Evolutionary conservation across 2,888 invertebrate genomes (phyloP), one percentile per base, ranked within the genome.

Genomic region (Rhodophaea formosa): DNA sequence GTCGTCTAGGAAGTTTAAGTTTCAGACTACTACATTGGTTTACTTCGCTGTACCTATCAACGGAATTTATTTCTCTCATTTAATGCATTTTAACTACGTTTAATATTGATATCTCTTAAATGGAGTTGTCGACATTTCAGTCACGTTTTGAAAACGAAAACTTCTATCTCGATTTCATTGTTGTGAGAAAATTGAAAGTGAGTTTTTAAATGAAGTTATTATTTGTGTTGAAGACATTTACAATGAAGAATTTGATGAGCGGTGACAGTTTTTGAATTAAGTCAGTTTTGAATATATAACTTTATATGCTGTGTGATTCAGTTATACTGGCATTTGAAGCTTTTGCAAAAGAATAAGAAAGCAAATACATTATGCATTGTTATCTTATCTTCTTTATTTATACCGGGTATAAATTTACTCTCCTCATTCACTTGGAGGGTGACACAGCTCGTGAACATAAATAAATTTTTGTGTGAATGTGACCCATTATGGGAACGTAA

Each of bases 1-100:
- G 76, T 80, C 68, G 79, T 78, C 75, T 75, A 68, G 65, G 70
- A 82, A 84, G 79, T 84, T 85, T 77, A 71, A 84, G 79, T 82
- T 85, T 64, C 71, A 65, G 73, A 72, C 71, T 75, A 77, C 73
- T 73, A 71, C 70, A 76, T 72, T 74, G 77, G 39, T 79, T 73
- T 62, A 67, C 65, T 66, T 60, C 62, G 63, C 2, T 3, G 15
- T 35, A 32, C 8, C 5, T 16, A 8, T 23, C 30, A 45, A 14
- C n/a, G 6, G 6, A 16, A 45, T 54, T 30, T 53, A 42, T 30
- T 53, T 15, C 29, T 29, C 12, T n/a, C 12, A 29, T 43, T 30
- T 23, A 54, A 56, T 35, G 35, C 17, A 23, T 56, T 16, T 56
- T 39, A 17, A 12, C 3, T 16, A 32, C 15, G 10, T 39, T 39